Percentiles rank a stretch among this genome's conserved stretches.
Conservation (phyloP, 2,113 vertebrate genomes). For the Triplophysa dalaica region DNA sequence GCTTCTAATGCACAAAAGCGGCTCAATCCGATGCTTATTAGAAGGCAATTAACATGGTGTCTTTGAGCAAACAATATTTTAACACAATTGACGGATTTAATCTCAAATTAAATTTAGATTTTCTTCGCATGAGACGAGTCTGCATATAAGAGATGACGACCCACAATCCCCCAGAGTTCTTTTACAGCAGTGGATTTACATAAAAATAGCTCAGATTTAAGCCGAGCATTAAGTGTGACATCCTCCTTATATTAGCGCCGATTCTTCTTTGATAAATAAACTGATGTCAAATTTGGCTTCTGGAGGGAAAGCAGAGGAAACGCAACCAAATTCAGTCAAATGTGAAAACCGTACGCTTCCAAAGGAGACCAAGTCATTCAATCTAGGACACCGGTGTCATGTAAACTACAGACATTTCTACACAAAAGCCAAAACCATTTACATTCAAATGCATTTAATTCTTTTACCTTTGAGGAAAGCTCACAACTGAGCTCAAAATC, state of each 20-base stretch:
- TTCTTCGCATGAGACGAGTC: background rate
- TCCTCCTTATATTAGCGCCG: background rate
- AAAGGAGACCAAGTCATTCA: too few relatives aligned
- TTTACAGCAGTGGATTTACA: conserved; percentile 4
- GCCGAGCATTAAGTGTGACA: conserved; percentile 8
- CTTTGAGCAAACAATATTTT: background rate
- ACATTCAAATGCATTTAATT: too few relatives aligned
- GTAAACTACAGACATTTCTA: too few relatives aligned
- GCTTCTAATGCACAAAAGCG: background rate
- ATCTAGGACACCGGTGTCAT: too few relatives aligned
- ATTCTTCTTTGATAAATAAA: conserved; percentile 17
- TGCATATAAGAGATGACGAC: background rate
- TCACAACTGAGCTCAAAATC: background rate
- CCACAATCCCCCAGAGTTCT: conserved; percentile 22
- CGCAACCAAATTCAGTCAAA: background rate
- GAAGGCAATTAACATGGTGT: background rate
- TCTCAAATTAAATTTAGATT: conserved; percentile 1
- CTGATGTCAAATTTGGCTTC: conserved; percentile 5
- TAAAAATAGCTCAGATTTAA: conserved; percentile 14
- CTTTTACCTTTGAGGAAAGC: background rate
- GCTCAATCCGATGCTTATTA: background rate
- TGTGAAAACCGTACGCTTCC: background rate
- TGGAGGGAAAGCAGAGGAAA: background rate
- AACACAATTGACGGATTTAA: background rate
- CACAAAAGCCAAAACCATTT: too few relatives aligned